Evolutionary conservation across 2,888 invertebrate genomes (phyloP), one percentile per base, ranked within the genome.

Genomic region (Stenoptilia bipunctidactyla): DNA sequence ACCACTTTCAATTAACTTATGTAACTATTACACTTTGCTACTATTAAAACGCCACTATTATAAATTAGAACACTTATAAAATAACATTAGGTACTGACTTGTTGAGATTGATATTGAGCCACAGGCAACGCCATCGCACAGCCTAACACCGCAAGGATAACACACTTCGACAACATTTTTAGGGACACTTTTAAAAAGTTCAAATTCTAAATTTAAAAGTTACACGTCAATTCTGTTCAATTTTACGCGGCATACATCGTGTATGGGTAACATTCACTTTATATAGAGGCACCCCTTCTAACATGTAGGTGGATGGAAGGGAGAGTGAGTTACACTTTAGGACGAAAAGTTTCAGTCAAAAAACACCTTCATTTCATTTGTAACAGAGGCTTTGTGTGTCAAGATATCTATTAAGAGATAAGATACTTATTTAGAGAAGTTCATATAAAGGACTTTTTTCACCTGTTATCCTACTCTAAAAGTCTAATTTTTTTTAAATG

Each of bases 251-350:
- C 58, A 52, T 70, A 61, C 63, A 59, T 58, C 66, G 70, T 69
- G 67, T 71, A 65, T 63, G 52, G 49, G 50, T 49, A 40, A 67
- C 70, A 66, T 67, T 72, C 74, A 61, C 73, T 70, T 70, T 82
- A 76, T 82, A 83, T 82, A 82, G 58, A 61, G 59, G 45, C 77
- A 79, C 72, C 80, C 80, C 80, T 75, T 69, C 79, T 76, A 61
- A 34, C 13, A 13, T 13, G 34, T 34, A 13, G 34, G 34, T 13
- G 34, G 34, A 6, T 13, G 2, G 20, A 15, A 34, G 34, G 14
- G 34, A 15, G 13, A 34, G 34, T 9, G 34, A 15, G 13, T 12
- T 34, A 15, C 34, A 34, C 10, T 34, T 34, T 34, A 34, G 34
- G 15, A 34, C 13, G 13, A 8, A 5, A 20, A 20, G 20, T 20